phyloP scores from a whole-genome alignment of 2,797 vertebrate species.

The Garrulus glandarius region DNA sequence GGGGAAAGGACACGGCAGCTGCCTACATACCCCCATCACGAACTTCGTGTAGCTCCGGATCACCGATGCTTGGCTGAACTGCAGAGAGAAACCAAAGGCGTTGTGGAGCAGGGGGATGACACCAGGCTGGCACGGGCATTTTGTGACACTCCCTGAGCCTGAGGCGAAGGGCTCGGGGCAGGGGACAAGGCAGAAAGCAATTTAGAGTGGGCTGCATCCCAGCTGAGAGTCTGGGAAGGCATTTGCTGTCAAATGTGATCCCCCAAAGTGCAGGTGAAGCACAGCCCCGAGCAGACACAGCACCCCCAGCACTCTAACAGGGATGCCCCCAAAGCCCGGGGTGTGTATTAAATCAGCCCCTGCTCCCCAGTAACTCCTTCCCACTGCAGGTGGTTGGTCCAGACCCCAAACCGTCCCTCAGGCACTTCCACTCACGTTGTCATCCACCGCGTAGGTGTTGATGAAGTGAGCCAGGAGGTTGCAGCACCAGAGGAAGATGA shows the following conservation, averaged over 20 bases:
- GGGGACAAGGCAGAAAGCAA: not conserved
- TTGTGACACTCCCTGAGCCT: not conserved
- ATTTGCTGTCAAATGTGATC: not conserved
- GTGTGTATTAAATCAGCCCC: not conserved
- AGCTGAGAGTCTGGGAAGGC: not conserved
- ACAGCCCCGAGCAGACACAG: not conserved
- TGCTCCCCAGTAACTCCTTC: not conserved
- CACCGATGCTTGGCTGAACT: constrained; percentile 87
- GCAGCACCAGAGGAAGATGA: constrained; percentile 89
- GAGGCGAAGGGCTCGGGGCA: fast-evolving
- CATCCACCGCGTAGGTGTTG: constrained; percentile 86
- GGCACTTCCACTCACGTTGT: constrained; percentile 79
- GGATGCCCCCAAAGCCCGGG: not conserved
- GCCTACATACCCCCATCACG: constrained; percentile 83
- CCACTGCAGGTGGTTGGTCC: not conserved
- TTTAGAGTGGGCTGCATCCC: not conserved
- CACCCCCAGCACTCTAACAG: not conserved
- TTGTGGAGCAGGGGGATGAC: not conserved
- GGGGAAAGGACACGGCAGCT: not conserved
- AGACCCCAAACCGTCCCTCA: not conserved
- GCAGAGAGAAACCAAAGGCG: constrained; percentile 24
- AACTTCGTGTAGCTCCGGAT: constrained; percentile 89
- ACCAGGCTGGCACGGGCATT: not conserved
- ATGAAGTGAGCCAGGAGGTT: constrained; percentile 89
- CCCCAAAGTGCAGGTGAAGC: not conserved